A percentile compares a stretch with the other conserved stretches of the same genome.
These are phyloP conservation scores for Podilymbus podiceps DNA, from an alignment of 2,113 vertebrate species.

Conservation along the genomic window DNA sequence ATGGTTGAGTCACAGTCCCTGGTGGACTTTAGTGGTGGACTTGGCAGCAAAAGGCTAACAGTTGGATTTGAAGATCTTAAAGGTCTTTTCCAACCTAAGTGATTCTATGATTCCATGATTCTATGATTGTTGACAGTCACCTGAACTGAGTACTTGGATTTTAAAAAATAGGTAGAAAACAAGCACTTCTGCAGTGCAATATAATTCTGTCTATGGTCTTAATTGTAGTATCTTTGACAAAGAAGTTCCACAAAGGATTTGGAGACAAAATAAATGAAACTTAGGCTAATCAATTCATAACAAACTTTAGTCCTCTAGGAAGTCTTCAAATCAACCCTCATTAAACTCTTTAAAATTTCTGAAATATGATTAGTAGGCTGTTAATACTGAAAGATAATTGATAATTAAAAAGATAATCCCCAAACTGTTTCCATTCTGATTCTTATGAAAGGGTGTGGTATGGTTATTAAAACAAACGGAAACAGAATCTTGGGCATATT, in stretches of 20 bases:
- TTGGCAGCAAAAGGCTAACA: not conserved
- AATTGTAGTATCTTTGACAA: not conserved
- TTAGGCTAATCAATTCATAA: not conserved
- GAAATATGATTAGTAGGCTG: not conserved
- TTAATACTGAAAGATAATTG: not conserved
- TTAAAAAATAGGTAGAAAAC: not conserved
- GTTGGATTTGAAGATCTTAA: not conserved
- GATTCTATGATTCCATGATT: not conserved
- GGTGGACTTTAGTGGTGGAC: not conserved
- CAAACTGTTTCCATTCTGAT: not conserved
- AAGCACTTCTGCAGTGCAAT: not conserved
- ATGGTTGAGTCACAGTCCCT: too few species aligned
- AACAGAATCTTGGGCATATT: not conserved
- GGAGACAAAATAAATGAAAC: not conserved
- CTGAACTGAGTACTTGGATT: not conserved
- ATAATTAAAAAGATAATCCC: not conserved
- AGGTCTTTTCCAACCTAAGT: not conserved
- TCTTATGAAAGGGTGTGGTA: not conserved
- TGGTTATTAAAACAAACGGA: not conserved
- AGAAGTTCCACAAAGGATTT: not conserved
- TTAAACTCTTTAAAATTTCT: not conserved
- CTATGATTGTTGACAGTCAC: not conserved
- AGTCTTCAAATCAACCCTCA: not conserved
- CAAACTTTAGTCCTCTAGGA: not conserved
- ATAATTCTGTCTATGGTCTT: not conserved